phyloP scores from a whole-genome alignment of 2,888 invertebrate species.

The Drymonia ruficornis region DNA sequence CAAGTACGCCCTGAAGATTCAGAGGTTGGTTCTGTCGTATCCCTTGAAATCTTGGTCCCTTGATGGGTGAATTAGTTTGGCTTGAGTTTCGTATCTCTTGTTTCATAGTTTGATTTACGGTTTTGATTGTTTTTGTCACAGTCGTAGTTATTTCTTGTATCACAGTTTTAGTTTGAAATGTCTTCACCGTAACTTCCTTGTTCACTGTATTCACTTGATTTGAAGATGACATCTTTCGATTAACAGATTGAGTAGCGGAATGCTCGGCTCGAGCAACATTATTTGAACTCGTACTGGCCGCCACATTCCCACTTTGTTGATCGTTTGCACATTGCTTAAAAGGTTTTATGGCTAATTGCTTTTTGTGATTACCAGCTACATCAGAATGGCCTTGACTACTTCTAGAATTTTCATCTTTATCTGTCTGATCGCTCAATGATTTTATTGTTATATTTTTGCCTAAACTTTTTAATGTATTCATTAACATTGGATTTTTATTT shows the following conservation, averaged over 20 bases:
- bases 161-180: constrained; percentile 72
- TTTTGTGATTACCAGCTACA: constrained; percentile 38
- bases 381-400: constrained; percentile 27
- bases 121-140: constrained; percentile 78
- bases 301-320: constrained; percentile 28
- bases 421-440: constrained; percentile 35
- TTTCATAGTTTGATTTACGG: constrained; percentile 70
- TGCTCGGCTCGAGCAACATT: constrained; percentile 25
- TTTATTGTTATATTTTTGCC: constrained; percentile 60
- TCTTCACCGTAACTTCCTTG: constrained; percentile 73
- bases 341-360: constrained; percentile 50
- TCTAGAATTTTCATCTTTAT: constrained; percentile 21
- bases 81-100: constrained; percentile 60
- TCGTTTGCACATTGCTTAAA: constrained; percentile 40
- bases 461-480: constrained; percentile 57
- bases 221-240: constrained; percentile 42
- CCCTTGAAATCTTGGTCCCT: constrained; percentile 53
- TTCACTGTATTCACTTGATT: constrained; percentile 67
- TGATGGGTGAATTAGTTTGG: constrained; percentile 42
- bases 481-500: constrained; percentile 39
- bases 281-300: constrained; percentile 26
- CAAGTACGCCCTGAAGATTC: constrained; percentile 56
- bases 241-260: constrained; percentile 39
- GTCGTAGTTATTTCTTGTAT: constrained; percentile 80
- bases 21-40: constrained; percentile 46